Percentiles rank a stretch among this genome's conserved stretches.
These are phyloP conservation scores for Sebastes diploproa DNA, from an alignment of 2,797 vertebrate genomes.

Conservation along the genomic window DNA sequence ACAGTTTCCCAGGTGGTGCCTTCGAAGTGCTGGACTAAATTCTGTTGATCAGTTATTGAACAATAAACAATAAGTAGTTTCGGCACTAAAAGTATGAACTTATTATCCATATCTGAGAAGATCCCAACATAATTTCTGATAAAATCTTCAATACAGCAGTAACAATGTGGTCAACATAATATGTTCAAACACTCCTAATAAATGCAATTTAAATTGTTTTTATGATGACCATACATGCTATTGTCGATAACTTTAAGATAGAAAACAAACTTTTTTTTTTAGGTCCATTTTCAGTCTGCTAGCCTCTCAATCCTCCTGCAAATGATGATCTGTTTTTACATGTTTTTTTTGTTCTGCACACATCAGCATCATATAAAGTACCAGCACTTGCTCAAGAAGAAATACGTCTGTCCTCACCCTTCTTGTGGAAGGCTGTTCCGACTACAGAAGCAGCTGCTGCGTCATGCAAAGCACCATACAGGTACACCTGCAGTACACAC, in stretches of 20 bases:
- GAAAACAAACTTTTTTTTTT: neutral
- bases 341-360: constrained; percentile 15
- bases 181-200: neutral
- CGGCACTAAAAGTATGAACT: neutral
- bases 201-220: neutral
- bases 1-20: too few relatives aligned
- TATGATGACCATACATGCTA: neutral
- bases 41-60: too few relatives aligned
- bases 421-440: constrained; percentile 96
- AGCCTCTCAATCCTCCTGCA: neutral
- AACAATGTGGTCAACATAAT: neutral
- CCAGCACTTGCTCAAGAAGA: constrained; percentile 98
- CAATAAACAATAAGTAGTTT: neutral
- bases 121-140: neutral
- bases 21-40: too few relatives aligned
- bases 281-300: neutral
- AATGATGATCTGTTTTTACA: neutral
- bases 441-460: constrained; percentile 96
- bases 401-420: constrained; percentile 97
- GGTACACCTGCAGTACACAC: constrained; percentile 72
- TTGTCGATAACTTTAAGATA: neutral
- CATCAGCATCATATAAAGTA: constrained; percentile 97
- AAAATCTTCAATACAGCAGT: neutral
- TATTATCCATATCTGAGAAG: neutral
- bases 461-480: constrained; percentile 98